Evolutionary conservation across 1,140 invertebrate genomes (phyloP).

Genomic region (Argopecten irradians): DNA sequence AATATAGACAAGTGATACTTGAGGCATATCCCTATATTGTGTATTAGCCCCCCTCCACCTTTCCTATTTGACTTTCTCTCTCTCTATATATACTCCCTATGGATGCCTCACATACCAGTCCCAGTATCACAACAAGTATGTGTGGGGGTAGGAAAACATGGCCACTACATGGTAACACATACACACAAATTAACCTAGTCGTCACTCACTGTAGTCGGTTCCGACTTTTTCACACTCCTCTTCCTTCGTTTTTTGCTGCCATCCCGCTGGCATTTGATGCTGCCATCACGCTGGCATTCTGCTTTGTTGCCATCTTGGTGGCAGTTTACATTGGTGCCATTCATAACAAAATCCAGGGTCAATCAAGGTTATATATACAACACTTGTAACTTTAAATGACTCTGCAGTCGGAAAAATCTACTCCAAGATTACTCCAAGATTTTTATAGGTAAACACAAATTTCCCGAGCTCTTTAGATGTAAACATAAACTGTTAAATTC

Average conservation of each 20-base stretch:
- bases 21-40: too few relatives aligned
- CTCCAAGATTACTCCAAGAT: too few relatives aligned
- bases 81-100: neutral
- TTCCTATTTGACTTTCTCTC: too few relatives aligned
- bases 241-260: neutral
- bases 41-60: too few relatives aligned
- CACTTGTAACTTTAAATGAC: neutral
- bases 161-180: neutral
- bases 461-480: too few relatives aligned
- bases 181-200: neutral
- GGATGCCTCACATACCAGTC: neutral
- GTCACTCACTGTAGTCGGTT: neutral
- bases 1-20: too few relatives aligned
- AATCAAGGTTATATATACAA: neutral
- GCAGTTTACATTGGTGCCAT: neutral
- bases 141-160: neutral
- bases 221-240: neutral
- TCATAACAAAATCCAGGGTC: neutral
- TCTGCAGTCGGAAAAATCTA: too few relatives aligned
- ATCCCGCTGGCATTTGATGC: neutral
- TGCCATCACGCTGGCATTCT: neutral
- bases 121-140: neutral
- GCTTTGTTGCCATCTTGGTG: neutral
- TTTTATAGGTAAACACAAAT: too few relatives aligned
- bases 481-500: neutral